Evolutionary conservation across 2,888 invertebrate genomes (phyloP).

Genomic region (Heliconius charithonia): DNA sequence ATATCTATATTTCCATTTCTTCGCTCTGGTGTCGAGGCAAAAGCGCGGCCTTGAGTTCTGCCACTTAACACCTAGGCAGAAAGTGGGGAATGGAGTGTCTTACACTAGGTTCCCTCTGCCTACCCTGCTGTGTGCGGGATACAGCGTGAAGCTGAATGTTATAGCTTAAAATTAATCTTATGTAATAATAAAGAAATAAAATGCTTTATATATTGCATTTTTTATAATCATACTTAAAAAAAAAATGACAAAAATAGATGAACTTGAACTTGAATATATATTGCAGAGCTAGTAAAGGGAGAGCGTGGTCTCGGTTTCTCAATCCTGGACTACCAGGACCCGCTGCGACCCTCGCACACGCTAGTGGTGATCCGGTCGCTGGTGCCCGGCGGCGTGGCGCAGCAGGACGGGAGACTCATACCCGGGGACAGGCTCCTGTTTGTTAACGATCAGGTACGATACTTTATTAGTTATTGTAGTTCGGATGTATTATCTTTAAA

Average conservation of each 20-base stretch:
- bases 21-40: no score
- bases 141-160: no score
- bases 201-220: background rate
- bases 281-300: conserved; percentile 94
- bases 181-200: no score
- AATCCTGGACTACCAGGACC: conserved; percentile 97
- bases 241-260: background rate
- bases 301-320: conserved; percentile 99
- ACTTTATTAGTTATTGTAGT: background rate
- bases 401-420: conserved; percentile 97
- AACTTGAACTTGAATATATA: background rate
- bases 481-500: background rate
- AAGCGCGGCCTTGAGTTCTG: no score
- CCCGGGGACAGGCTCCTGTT: conserved; percentile 97
- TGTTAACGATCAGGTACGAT: conserved; percentile 92
- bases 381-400: conserved; percentile 99
- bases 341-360: conserved; percentile 97
- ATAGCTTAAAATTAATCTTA: no score
- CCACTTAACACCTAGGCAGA: no score
- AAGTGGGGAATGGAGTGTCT: no score
- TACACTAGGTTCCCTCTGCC: no score
- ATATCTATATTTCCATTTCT: no score
- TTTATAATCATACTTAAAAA: background rate
- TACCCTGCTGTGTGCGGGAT: no score
- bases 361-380: conserved; percentile 98